Percentiles rank a stretch among this genome's conserved stretches.
Conservation (phyloP, 2,888 invertebrate genomes). For the Pimpla rufipes region DNA sequence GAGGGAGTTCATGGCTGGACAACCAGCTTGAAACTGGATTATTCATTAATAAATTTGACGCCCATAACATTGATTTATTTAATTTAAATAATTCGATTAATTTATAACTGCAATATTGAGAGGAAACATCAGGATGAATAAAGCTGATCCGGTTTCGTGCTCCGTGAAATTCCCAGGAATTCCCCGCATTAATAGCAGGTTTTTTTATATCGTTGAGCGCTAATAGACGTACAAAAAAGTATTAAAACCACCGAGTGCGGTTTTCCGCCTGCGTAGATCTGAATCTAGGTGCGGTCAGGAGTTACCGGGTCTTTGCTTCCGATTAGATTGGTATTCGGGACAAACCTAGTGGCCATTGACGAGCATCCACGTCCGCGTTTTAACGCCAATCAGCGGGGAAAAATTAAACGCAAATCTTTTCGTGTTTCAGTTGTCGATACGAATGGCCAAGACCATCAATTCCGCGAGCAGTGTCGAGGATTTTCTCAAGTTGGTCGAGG, state of each 20-base stretch:
- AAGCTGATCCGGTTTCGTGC: not conserved
- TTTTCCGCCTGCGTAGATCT: constrained; percentile 38
- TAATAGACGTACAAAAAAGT: not conserved
- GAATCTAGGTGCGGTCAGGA: constrained; percentile 52
- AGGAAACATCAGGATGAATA: not conserved
- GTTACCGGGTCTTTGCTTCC: constrained; percentile 48
- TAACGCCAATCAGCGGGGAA: not conserved
- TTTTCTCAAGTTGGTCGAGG: constrained; percentile 71
- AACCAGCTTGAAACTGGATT: too few relatives aligned
- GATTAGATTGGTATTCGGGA: constrained; percentile 56
- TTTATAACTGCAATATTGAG: too few relatives aligned
- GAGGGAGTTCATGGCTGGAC: too few relatives aligned
- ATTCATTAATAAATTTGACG: too few relatives aligned
- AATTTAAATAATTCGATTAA: too few relatives aligned
- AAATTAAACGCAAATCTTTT: constrained; percentile 22
- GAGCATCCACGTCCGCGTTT: not conserved
- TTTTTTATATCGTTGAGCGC: not conserved
- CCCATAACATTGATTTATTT: too few relatives aligned
- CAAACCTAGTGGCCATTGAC: not conserved
- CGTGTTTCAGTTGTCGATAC: constrained; percentile 72
- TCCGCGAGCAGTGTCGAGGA: constrained; percentile 73
- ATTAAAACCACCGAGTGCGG: constrained; percentile 12
- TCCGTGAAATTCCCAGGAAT: not conserved
- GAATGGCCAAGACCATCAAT: constrained; percentile 70
- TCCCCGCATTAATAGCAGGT: not conserved